Evolutionary conservation across 2,113 vertebrate genomes (phyloP), one percentile per base, ranked within the genome.

Genomic region (Ameiurus melas): DNA sequence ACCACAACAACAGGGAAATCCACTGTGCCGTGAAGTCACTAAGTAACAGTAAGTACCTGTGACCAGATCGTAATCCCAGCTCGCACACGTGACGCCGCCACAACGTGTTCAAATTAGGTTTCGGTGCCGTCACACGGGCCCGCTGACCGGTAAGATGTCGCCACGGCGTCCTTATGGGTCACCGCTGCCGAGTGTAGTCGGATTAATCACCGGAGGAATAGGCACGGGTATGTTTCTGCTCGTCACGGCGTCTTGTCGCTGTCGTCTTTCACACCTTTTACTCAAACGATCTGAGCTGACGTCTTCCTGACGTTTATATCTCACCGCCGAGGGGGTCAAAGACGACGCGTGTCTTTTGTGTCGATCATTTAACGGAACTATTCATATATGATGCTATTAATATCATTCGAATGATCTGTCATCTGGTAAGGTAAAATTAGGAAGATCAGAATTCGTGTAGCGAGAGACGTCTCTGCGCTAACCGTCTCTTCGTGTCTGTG

Each of bases 1-100:
- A 98, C 55, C 94, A 96, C 0, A 95, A 93, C 88, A 94, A 95
- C 91, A 95, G 95, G 86, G 95, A 95, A 51, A 93, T 97, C 77
- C 97, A 98, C 94, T 99, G 98, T 4, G 98, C 98, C 0, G 92
- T 99, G 91, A 99, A 99, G 92, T 99, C 98, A 2, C 94, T 99
- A n/a, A 83, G 57, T 90, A 96, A 98, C 93, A 96, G 97, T 97
- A 91, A 96, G 97, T 95, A 88, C n/a, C 0, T 6, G 82, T 60
- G 57, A 62, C 62, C 22, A 58, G 19, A 8, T 58, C 27, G 33
- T 58, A 36, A 36, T 60, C 55, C 33, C 33, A 39, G 19, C 12
- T 60, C 1, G 0, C 22, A 9, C n/a, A 20, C 17, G 17, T 33
- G 60, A 13, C 55, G 22, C 30, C 5, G 79, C 19, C 55, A 81